These are phyloP conservation scores for Amiota communis DNA, from an alignment of 2,888 invertebrate species.

Conservation along the genomic window DNA sequence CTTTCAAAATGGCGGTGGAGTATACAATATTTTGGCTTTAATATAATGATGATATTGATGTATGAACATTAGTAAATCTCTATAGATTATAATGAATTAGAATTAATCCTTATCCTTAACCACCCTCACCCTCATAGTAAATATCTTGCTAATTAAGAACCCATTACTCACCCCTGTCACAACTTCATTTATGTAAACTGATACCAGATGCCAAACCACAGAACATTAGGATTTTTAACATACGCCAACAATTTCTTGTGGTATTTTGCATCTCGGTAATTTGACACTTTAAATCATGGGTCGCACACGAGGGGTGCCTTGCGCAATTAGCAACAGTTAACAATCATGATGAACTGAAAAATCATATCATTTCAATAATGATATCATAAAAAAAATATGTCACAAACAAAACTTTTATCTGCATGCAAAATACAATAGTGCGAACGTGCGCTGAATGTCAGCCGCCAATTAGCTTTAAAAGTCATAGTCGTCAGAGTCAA, in stretches of 20 bases:
- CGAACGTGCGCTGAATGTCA: conserved; percentile 40
- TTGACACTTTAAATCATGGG: conserved; percentile 48
- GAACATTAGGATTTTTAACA: conserved; percentile 35
- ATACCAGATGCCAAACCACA: conserved; percentile 58
- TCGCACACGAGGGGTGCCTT: conserved; percentile 18
- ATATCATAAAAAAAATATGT: conserved; percentile 9
- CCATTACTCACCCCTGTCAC: conserved; percentile 60
- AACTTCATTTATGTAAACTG: conserved; percentile 50
- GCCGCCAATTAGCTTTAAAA: conserved; percentile 39
- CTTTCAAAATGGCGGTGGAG: conserved; percentile 59
- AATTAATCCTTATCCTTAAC: background rate
- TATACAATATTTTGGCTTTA: background rate
- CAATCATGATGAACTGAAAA: background rate
- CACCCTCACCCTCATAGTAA: background rate
- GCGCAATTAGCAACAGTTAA: conserved; percentile 53
- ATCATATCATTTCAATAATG: conserved; percentile 1
- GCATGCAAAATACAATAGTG: background rate
- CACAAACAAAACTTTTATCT: conserved; percentile 9
- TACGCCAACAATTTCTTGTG: conserved; percentile 26
- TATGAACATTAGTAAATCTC: background rate
- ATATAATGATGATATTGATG: background rate
- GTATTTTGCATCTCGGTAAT: conserved; percentile 46
- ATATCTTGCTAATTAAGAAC: conserved; percentile 68
- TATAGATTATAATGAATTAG: background rate
- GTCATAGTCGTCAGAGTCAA: conserved; percentile 29